phyloP scores from a whole-genome alignment of 1,140 invertebrate species.

The Dysdera silvatica region DNA sequence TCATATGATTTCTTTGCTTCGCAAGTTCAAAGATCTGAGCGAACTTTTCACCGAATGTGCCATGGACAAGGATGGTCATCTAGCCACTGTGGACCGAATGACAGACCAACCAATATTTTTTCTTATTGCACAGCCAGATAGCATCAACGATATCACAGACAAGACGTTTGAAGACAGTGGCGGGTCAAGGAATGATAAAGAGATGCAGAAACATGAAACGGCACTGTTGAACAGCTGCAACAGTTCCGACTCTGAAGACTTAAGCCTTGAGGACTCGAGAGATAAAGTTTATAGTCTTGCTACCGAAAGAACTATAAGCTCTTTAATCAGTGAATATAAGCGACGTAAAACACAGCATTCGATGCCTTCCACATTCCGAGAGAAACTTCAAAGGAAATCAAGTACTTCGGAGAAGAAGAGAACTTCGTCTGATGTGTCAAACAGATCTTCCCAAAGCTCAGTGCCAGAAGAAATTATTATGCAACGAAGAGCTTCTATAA shows the following conservation, averaged over 20 bases:
- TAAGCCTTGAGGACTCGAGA: slow-evolving; percentile 27
- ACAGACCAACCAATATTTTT: slow-evolving; percentile 57
- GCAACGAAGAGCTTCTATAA: slow-evolving; percentile 64
- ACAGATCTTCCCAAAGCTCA: no score
- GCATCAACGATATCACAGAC: slow-evolving; percentile 48
- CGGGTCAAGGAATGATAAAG: slow-evolving; percentile 9
- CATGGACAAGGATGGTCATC: slow-evolving; percentile 51
- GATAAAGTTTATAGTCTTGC: slow-evolving; percentile 49
- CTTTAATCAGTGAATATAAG: slow-evolving; percentile 55
- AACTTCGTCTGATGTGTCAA: slow-evolving; percentile 33
- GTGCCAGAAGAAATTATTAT: slow-evolving; percentile 41
- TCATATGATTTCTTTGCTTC: no score
- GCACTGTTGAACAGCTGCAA: slow-evolving; percentile 11
- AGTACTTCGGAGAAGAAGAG: slow-evolving; percentile 28
- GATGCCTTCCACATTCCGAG: slow-evolving; percentile 43
- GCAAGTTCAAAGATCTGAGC: slow-evolving; percentile 54
- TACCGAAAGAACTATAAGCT: slow-evolving; percentile 48
- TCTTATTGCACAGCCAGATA: slow-evolving; percentile 55
- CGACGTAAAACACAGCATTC: slow-evolving; percentile 52
- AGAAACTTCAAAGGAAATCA: slow-evolving; percentile 36
- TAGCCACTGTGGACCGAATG: slow-evolving; percentile 52
- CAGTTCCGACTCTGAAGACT: slow-evolving; percentile 31
- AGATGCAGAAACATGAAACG: not conserved
- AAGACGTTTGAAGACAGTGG: no score
- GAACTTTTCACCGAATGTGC: slow-evolving; percentile 56